phyloP scores from a whole-genome alignment of 2,797 vertebrate genomes.

The Rhabdophis nuchalis region DNA sequence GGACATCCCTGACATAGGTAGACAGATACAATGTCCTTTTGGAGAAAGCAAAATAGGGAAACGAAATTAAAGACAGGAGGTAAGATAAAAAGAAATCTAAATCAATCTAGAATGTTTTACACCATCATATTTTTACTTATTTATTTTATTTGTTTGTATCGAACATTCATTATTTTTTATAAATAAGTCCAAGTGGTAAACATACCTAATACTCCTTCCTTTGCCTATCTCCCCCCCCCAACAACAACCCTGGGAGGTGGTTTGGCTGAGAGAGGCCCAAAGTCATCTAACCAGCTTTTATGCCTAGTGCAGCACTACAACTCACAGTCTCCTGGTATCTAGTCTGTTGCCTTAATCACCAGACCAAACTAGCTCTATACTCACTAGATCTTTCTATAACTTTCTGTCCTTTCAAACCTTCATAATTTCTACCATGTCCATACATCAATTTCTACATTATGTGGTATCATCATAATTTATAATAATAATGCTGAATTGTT shows the following conservation, averaged over 20 bases:
- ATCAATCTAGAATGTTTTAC: not conserved
- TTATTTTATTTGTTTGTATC: not conserved
- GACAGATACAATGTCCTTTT: not conserved
- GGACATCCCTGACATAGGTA: too few species aligned
- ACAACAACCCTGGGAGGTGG: not conserved
- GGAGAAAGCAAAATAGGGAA: not conserved
- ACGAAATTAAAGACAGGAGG: not conserved
- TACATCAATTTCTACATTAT: not conserved
- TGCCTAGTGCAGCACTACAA: not conserved
- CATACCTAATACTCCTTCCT: not conserved
- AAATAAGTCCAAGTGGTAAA: not conserved
- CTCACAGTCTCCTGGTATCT: not conserved
- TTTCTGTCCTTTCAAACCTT: not conserved
- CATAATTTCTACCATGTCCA: not conserved
- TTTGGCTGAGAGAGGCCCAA: not conserved
- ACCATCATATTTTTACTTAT: not conserved
- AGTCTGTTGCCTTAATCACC: not conserved
- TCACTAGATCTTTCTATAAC: not conserved
- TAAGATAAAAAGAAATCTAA: not conserved
- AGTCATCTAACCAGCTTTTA: not conserved
- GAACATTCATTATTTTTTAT: not conserved
- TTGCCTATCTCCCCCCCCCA: not conserved
- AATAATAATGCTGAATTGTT: not conserved
- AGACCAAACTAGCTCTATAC: not conserved
- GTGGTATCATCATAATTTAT: not conserved